Conservation (phyloP, 2,113 vertebrate species). For the Rhinoderma darwinii region DNA sequence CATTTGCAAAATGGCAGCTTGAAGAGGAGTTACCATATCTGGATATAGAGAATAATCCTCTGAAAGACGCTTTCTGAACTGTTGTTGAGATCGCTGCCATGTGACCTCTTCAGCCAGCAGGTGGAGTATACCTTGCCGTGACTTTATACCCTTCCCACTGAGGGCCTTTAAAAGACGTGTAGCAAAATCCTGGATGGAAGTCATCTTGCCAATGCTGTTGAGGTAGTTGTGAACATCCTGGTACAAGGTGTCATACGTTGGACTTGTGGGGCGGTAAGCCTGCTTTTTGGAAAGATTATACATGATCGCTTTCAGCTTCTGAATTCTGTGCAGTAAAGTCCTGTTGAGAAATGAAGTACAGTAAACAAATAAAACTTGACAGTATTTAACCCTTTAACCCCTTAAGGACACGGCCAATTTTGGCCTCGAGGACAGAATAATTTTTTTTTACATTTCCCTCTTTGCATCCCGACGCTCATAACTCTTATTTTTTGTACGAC, state of each 20-base stretch:
- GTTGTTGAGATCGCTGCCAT: constrained; percentile 93
- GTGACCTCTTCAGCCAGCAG: constrained; percentile 89
- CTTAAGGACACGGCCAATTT: too few relatives aligned
- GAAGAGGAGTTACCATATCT: constrained; percentile 80
- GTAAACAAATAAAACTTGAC: too few relatives aligned
- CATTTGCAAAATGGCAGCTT: constrained; percentile 85
- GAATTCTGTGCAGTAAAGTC: constrained; percentile 84
- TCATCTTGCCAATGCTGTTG: constrained; percentile 80
- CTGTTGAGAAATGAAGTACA: constrained; percentile 69
- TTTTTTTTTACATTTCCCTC: too few relatives aligned
- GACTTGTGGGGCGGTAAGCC: constrained; percentile 82
- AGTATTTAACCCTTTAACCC: too few relatives aligned
- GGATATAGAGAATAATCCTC: constrained; percentile 87
- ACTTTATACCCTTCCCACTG: constrained; percentile 71
- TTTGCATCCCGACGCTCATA: too few relatives aligned
- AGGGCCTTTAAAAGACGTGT: constrained; percentile 80
- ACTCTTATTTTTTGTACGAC: too few relatives aligned
- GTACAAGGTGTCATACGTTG: constrained; percentile 82
- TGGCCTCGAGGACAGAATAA: too few relatives aligned
- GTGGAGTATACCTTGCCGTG: constrained; percentile 71
- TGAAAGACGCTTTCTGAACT: constrained; percentile 81
- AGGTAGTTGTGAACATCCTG: constrained; percentile 91
- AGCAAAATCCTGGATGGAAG: constrained; percentile 84
- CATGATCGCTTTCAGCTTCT: constrained; percentile 82
- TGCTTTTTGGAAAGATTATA: constrained; percentile 85